Conservation (phyloP, 37 sponge, comb jelly and placozoan species). For the Eunapius fragilis region DNA sequence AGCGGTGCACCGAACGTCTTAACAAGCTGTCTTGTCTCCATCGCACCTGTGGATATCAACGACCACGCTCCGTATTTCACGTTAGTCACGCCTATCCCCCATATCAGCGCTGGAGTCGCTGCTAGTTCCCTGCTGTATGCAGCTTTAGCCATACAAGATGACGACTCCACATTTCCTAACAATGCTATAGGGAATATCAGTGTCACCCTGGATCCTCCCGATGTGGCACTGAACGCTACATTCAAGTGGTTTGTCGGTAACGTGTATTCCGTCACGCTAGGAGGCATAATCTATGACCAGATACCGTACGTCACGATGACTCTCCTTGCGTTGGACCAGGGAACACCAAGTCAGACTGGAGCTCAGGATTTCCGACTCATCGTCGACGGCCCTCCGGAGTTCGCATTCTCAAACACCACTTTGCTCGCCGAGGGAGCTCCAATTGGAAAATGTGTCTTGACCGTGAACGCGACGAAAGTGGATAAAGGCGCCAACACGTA, state of each 20-base stretch:
- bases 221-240: not conserved
- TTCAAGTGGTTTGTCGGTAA: not conserved
- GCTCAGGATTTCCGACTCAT: not conserved
- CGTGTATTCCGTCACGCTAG: not conserved
- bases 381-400: not conserved
- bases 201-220: not conserved
- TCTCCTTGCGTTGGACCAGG: constrained; percentile 18
- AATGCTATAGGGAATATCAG: not conserved
- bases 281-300: constrained; percentile 1
- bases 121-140: not conserved
- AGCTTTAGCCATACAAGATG: not conserved
- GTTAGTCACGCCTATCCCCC: not conserved
- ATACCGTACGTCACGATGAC: constrained; percentile 24
- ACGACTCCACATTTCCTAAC: not conserved
- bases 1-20: not conserved
- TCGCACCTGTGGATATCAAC: constrained; percentile 17
- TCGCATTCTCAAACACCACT: not conserved
- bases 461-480: constrained; percentile 43
- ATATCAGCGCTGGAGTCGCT: not conserved
- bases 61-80: constrained; percentile 15
- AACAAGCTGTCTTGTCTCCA: not conserved
- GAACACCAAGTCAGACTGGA: constrained; percentile 1
- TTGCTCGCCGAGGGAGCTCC: constrained; percentile 27
- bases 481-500: constrained; percentile 59
- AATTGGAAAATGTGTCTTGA: constrained; percentile 27